phyloP scores from a whole-genome alignment of 2,113 vertebrate species.

The Elachura formosa region DNA sequence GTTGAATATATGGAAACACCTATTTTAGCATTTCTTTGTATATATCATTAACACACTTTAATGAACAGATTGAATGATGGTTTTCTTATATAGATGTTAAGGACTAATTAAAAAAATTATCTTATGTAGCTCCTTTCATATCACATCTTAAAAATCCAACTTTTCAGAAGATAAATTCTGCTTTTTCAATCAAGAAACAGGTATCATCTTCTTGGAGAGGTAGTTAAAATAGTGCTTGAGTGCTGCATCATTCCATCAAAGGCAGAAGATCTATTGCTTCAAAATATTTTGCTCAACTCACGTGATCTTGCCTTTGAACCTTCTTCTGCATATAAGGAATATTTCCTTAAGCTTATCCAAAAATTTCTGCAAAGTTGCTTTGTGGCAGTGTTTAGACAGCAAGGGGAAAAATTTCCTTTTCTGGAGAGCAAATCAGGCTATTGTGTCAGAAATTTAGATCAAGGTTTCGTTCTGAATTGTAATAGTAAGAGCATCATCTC shows the following conservation, averaged over 20 bases:
- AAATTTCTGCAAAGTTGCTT: neutral
- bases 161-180: neutral
- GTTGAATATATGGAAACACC: neutral
- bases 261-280: neutral
- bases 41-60: neutral
- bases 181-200: neutral
- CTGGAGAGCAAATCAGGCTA: neutral
- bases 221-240: neutral
- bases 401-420: neutral
- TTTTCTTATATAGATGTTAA: neutral
- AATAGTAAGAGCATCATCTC: neutral
- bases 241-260: neutral
- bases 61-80: neutral
- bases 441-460: neutral
- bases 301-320: neutral
- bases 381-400: neutral
- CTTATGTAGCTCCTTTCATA: neutral
- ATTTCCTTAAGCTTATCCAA: neutral
- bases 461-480: neutral
- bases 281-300: neutral
- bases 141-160: neutral
- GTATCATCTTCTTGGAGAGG: neutral
- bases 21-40: neutral
- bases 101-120: neutral
- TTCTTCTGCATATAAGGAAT: neutral